These are phyloP conservation scores for Tipula helvola DNA, from an alignment of 2,888 invertebrate species.

Conservation along the genomic window DNA sequence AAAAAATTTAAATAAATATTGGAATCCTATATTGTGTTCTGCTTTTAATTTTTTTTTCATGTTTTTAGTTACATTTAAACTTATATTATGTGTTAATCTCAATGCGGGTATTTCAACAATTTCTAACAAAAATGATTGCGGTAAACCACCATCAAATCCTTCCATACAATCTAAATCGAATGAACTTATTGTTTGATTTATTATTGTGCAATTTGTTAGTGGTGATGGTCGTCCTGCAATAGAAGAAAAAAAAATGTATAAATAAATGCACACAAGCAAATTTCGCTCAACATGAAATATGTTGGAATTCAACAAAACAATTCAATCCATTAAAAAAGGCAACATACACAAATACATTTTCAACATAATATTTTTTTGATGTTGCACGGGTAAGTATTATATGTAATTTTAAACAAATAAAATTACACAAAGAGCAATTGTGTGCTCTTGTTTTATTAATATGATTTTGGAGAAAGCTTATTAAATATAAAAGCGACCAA, in stretches of 20 bases:
- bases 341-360: too few species aligned
- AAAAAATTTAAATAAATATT: conserved; percentile 8
- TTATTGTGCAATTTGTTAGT: conserved; percentile 76
- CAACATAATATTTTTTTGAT: too few species aligned
- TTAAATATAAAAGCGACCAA: too few species aligned
- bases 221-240: conserved; percentile 73
- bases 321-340: too few species aligned
- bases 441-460: too few species aligned
- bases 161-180: conserved; percentile 76
- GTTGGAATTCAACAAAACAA: too few species aligned
- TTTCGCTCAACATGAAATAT: too few species aligned
- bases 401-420: not conserved
- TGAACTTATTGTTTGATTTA: conserved; percentile 75
- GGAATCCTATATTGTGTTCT: not conserved
- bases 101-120: conserved; percentile 58
- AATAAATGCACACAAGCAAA: too few species aligned
- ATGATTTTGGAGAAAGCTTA: too few species aligned
- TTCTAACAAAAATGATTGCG: conserved; percentile 76
- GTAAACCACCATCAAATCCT: conserved; percentile 77
- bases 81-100: conserved; percentile 35
- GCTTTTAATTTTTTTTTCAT: not conserved
- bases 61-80: conserved; percentile 27
- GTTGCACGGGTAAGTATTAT: too few species aligned
- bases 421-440: not conserved
- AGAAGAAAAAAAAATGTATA: conserved; percentile 11